Percentiles rank a stretch among this genome's conserved stretches.
phyloP scores from a whole-genome alignment of 2,113 vertebrate species.

The Leucosticte australis region DNA sequence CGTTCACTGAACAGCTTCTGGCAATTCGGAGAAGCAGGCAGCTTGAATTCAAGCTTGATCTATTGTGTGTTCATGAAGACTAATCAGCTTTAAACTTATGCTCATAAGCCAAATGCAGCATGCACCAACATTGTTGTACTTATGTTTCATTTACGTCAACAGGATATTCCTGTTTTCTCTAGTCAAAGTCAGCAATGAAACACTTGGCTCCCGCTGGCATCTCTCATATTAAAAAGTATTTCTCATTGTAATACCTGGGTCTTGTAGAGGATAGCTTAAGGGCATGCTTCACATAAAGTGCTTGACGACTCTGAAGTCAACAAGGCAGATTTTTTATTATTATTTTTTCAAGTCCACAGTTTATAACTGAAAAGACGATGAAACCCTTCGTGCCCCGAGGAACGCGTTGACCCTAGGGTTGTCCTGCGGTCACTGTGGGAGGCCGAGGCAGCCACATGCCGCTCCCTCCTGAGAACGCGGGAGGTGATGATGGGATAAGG shows the following conservation, averaged over 20 bases:
- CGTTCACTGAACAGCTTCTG: background rate
- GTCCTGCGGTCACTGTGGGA: accelerated
- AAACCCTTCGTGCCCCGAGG: accelerated
- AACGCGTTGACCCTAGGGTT: accelerated
- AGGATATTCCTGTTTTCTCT: background rate
- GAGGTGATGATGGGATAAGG: accelerated
- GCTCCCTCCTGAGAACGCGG: accelerated
- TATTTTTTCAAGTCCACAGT: background rate
- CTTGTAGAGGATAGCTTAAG: background rate
- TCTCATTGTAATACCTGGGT: background rate
- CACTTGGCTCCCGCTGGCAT: background rate
- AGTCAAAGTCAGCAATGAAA: background rate
- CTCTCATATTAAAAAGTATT: background rate
- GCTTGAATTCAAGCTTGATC: background rate
- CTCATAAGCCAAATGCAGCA: background rate
- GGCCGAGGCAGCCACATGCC: accelerated
- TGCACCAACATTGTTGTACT: background rate
- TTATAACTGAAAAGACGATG: background rate
- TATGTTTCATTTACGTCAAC: background rate
- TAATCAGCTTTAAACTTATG: background rate
- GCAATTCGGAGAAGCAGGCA: background rate
- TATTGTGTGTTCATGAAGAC: background rate
- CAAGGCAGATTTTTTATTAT: background rate
- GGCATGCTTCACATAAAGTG: background rate
- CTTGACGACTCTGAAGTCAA: background rate